Base-by-base conservation (phyloP, 2,797 vertebrate species). In the Tragopan temminckii region DNA sequence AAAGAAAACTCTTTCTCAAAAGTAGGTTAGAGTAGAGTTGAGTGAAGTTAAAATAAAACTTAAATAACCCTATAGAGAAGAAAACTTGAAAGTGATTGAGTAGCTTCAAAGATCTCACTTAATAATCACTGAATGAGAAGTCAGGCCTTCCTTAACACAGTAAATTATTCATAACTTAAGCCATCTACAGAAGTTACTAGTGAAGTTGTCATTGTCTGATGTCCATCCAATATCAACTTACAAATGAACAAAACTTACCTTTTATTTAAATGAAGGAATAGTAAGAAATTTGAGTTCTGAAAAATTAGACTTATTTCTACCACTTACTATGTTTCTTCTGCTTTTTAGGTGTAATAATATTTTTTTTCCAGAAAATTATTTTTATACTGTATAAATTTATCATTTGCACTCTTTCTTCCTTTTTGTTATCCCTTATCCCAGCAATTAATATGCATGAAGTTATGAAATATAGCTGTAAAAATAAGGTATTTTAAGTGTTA, bases 401-500 rank as follows among this genome's bases (percentile, higher is more conserved):
- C 3, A 63, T 75, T 46, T 35, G 14, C 13, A 31, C 23, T 24
- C 18, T 35, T 64, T 59, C 31, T 89, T 94, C 17, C 13, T 45
- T 9, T 85, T 4, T 13, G 75, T 43, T 74, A 48, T 66, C 7
- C 5, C 42, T 72, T 55, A 38, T 4, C 6, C 3, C 6, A 64
- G 46, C 42, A 67, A 8, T 78, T 79, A 82, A 5, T 5, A 27
- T 23, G 5, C 9, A 43, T 48, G 69, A 82, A 75, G 58, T 76
- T 80, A 74, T 52, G 52, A 80, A 85, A 8, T 31, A 70, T 64
- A 58, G 15, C 29, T 80, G 11, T 21, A 83, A 88, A 91, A 43
- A 89, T 75, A 45, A 53, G 29, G 57, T 61, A 48, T 61, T 87
- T 95, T 59, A 82, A 84, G 63, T 57, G 67, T 77, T 87, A 85